Percentiles rank a stretch among this genome's conserved stretches.
These are phyloP conservation scores for Tolypeutes matacus DNA, from an alignment of 2,797 vertebrate genomes.

Conservation along the genomic window DNA sequence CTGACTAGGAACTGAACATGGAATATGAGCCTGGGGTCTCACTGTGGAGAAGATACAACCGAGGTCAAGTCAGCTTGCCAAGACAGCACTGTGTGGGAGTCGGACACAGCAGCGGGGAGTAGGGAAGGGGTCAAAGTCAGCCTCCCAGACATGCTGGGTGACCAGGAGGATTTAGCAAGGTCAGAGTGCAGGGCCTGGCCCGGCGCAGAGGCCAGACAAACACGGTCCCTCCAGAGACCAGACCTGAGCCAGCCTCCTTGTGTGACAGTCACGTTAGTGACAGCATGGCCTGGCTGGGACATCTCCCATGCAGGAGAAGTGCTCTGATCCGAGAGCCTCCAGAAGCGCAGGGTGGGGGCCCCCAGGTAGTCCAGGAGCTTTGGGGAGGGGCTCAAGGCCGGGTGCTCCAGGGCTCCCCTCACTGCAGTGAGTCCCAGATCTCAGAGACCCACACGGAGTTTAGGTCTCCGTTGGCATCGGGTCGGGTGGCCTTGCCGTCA, in stretches of 20 bases:
- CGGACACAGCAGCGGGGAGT: rapidly evolving
- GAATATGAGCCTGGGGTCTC: rapidly evolving
- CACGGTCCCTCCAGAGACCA: background rate
- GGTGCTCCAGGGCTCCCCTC: rapidly evolving
- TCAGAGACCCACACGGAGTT: rapidly evolving
- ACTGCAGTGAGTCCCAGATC: rapidly evolving
- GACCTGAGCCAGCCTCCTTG: background rate
- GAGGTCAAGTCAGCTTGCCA: background rate
- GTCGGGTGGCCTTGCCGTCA: background rate
- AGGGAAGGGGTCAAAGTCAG: background rate
- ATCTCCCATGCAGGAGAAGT: background rate
- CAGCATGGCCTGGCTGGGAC: background rate
- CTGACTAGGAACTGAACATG: rapidly evolving
- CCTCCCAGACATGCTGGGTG: rapidly evolving
- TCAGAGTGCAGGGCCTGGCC: background rate
- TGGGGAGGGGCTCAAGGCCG: background rate
- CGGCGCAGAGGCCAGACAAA: background rate
- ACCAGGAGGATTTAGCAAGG: background rate
- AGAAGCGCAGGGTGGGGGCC: too few species aligned
- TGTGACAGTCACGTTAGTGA: rapidly evolving
- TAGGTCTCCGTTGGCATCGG: rapidly evolving
- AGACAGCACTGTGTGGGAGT: rapidly evolving
- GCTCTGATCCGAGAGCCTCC: background rate
- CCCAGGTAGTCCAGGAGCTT: background rate
- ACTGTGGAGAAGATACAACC: rapidly evolving